These are phyloP conservation scores for Hermaeophaga mercurialis DNA, from an alignment of 2,888 invertebrate genomes.

Conservation along the genomic window DNA sequence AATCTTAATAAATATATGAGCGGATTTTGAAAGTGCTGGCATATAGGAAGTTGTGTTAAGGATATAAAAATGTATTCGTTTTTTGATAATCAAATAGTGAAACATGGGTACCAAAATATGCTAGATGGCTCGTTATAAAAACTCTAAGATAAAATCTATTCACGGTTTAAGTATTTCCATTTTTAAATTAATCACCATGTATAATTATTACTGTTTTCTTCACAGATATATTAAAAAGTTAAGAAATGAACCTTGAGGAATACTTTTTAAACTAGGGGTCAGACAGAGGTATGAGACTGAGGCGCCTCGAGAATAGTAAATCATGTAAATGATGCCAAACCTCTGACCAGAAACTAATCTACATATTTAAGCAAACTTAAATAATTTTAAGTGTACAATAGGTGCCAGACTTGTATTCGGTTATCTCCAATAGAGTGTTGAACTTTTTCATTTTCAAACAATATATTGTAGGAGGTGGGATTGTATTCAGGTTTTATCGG, in stretches of 20 bases:
- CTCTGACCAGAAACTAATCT: neutral
- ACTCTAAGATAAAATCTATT: too few species aligned
- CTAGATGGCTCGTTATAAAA: too few species aligned
- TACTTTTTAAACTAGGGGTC: neutral
- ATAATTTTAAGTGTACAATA: conserved; percentile 16
- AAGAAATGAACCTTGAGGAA: neutral
- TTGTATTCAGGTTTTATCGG: conserved; percentile 16
- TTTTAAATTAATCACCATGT: too few species aligned
- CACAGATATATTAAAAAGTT: too few species aligned
- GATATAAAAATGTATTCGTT: too few species aligned
- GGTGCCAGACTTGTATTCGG: conserved; percentile 4
- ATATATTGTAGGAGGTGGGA: conserved; percentile 18
- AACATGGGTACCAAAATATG: too few species aligned
- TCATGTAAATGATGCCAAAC: neutral
- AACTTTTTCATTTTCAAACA: conserved; percentile 20
- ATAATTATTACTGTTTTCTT: too few species aligned
- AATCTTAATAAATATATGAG: too few species aligned
- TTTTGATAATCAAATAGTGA: too few species aligned
- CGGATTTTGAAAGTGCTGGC: too few species aligned
- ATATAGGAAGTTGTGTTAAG: too few species aligned
- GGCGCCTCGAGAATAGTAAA: neutral
- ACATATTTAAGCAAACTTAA: conserved; percentile 7
- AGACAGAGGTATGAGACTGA: neutral
- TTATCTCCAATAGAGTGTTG: conserved; percentile 17
- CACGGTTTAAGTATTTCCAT: too few species aligned